phyloP scores from a whole-genome alignment of 2,113 vertebrate genomes.

The Colistium nudipinnis region DNA sequence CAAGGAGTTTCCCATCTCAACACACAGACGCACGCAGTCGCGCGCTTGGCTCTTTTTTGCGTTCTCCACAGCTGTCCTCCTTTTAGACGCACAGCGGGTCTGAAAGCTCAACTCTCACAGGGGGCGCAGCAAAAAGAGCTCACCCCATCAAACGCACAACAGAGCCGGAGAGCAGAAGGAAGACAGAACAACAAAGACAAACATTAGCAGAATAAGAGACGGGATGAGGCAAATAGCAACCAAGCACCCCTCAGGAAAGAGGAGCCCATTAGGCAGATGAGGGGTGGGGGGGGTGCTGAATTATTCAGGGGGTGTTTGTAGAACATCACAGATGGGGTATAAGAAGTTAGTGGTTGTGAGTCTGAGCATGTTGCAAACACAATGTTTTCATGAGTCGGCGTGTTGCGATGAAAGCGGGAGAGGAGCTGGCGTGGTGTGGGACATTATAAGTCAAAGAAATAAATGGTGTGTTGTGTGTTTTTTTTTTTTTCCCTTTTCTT shows the following conservation, averaged over 20 bases:
- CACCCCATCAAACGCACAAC: slow-evolving; percentile 8
- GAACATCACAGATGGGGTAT: slow-evolving; percentile 68
- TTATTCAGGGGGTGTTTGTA: slow-evolving; percentile 73
- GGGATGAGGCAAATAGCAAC: slow-evolving; percentile 47
- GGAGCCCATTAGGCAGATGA: slow-evolving; percentile 66
- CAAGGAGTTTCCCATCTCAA: background rate
- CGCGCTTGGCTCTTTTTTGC: background rate
- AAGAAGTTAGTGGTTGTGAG: slow-evolving; percentile 49
- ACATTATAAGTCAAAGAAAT: slow-evolving; percentile 21
- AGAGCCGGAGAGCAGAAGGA: background rate
- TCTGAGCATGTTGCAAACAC: slow-evolving; percentile 24
- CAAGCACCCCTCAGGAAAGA: slow-evolving; percentile 43
- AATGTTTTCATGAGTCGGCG: background rate
- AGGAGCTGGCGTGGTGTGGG: background rate
- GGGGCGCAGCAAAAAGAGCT: slow-evolving; percentile 10
- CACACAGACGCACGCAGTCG: background rate
- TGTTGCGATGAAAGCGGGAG: slow-evolving; percentile 19
- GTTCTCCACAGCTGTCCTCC: background rate
- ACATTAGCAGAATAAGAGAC: slow-evolving; percentile 25
- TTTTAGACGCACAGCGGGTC: background rate
- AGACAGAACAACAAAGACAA: slow-evolving; percentile 10
- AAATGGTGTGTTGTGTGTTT: background rate
- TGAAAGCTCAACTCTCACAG: slow-evolving; percentile 10
- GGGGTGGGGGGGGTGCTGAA: slow-evolving; percentile 65
- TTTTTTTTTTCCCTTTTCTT: background rate